These are phyloP conservation scores for Cremastinae sp. DNA, from an alignment of 2,888 invertebrate genomes.

Conservation along the genomic window DNA sequence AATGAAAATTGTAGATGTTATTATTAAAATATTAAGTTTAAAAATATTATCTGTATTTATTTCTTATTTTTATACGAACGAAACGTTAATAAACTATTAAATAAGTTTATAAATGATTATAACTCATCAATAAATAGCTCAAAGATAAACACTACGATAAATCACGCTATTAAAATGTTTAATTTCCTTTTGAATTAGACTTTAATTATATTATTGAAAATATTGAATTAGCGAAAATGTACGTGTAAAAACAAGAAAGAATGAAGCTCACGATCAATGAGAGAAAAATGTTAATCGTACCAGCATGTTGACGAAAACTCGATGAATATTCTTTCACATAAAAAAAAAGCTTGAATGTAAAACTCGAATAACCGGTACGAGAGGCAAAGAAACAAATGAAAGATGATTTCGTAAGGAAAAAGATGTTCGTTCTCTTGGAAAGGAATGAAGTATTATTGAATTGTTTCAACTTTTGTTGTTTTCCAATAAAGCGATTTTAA, in stretches of 20 bases:
- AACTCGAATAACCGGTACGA: conserved; percentile 36
- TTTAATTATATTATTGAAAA: background rate
- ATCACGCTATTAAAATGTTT: background rate
- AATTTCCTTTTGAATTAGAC: conserved; percentile 4
- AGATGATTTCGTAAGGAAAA: conserved; percentile 16
- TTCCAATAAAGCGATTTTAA: too few species aligned
- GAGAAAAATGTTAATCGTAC: conserved; percentile 34
- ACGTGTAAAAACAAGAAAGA: conserved; percentile 47
- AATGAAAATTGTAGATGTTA: background rate
- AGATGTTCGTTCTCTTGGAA: too few species aligned
- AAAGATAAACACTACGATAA: conserved; percentile 17
- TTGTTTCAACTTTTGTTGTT: too few species aligned
- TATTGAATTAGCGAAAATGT: conserved; percentile 25
- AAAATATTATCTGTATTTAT: conserved; percentile 14
- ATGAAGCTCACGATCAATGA: conserved; percentile 26
- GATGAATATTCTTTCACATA: conserved; percentile 13
- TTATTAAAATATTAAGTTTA: background rate
- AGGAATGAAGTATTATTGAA: too few species aligned
- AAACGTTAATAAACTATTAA: too few species aligned
- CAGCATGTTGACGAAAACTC: too few species aligned
- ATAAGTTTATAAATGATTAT: too few species aligned
- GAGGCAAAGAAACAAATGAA: conserved; percentile 21
- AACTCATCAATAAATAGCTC: conserved; percentile 8
- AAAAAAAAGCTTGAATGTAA: conserved; percentile 16
- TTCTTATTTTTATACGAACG: background rate